Conservation (phyloP, 1,140 invertebrate genomes). For the silkworm (Bombyx mori) region DNA sequence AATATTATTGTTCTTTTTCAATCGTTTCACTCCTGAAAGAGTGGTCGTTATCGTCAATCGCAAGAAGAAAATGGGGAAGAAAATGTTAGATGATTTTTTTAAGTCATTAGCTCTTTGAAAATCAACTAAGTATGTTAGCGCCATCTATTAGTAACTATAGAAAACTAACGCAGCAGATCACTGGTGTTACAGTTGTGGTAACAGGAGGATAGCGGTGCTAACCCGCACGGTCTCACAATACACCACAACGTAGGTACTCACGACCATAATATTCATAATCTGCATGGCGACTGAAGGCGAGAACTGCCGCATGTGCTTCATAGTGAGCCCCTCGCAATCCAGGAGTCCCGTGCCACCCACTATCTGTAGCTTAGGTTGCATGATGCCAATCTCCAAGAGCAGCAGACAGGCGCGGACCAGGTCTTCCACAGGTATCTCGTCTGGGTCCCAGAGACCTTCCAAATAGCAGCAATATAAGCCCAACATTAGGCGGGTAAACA, state of each 20-base stretch:
- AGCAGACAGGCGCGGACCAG: constrained; percentile 38
- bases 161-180: too few species aligned
- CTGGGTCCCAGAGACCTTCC: constrained; percentile 43
- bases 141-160: too few species aligned
- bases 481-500: background rate
- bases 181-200: too few species aligned
- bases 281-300: constrained; percentile 76
- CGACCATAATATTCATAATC: constrained; percentile 76
- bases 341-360: constrained; percentile 74
- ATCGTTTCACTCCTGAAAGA: too few species aligned
- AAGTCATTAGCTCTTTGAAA: too few species aligned
- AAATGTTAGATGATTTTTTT: too few species aligned
- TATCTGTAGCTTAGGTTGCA: constrained; percentile 54
- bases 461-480: background rate
- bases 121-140: too few species aligned
- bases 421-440: constrained; percentile 33
- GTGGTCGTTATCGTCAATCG: too few species aligned
- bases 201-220: too few species aligned
- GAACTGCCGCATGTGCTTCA: constrained; percentile 79
- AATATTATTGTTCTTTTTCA: too few species aligned
- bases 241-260: constrained; percentile 63
- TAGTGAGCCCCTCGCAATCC: constrained; percentile 78
- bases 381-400: constrained; percentile 45
- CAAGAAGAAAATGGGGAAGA: too few species aligned
- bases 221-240: too few species aligned